Conservation (phyloP, 2,888 invertebrate genomes). For the Dysmachus trigonus region DNA sequence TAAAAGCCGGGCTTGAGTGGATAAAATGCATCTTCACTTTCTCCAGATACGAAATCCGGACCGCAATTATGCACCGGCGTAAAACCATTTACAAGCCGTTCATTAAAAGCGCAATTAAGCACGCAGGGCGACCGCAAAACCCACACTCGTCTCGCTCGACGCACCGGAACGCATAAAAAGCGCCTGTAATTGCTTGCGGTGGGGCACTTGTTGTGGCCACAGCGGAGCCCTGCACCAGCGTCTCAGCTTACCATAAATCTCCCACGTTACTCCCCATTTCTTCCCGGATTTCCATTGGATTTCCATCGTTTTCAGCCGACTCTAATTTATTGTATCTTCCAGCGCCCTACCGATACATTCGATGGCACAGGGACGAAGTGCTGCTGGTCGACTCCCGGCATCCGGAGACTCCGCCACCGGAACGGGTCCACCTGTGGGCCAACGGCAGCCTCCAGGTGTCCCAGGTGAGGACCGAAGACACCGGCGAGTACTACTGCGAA, state of each 20-base stretch:
- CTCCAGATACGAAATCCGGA: not conserved
- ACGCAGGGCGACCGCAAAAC: conserved; percentile 35
- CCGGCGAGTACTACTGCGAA: conserved; percentile 69
- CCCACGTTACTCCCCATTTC: conserved; percentile 1
- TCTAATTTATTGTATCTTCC: conserved; percentile 50
- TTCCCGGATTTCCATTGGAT: not conserved
- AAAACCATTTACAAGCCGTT: conserved; percentile 28
- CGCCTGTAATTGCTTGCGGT: conserved; percentile 29
- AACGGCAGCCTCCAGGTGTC: conserved; percentile 77
- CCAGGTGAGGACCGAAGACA: conserved; percentile 65
- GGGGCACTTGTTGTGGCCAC: not conserved
- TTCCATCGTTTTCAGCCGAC: not conserved
- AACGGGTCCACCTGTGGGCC: conserved; percentile 71
- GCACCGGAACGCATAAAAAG: not conserved
- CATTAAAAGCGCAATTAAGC: conserved; percentile 38
- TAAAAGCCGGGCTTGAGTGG: not conserved
- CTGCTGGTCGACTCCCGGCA: conserved; percentile 72
- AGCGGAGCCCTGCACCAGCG: not conserved
- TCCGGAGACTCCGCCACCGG: conserved; percentile 66
- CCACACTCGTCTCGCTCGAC: not conserved
- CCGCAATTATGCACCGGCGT: not conserved
- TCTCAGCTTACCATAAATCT: conserved; percentile 37
- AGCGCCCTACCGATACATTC: conserved; percentile 71
- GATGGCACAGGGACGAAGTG: conserved; percentile 75
- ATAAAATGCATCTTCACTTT: not conserved